Conservation (phyloP, 2,888 invertebrate species). For the Steinernema carpocapsae region DNA sequence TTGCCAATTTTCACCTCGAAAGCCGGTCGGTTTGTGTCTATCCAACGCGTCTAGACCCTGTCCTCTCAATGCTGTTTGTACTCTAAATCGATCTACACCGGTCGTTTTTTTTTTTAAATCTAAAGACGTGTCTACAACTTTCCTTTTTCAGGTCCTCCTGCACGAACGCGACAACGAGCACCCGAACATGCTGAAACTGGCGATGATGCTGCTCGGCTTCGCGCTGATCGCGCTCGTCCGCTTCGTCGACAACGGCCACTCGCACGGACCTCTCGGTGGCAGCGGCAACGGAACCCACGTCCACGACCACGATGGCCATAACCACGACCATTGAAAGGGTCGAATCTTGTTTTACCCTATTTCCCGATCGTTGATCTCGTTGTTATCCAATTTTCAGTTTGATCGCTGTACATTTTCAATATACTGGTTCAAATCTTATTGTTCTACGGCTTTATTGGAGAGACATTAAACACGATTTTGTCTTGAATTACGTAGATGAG, state of each 20-base stretch:
- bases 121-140: no score
- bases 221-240: slow-evolving; percentile 62
- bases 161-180: slow-evolving; percentile 69
- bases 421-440: neutral
- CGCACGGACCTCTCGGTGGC: slow-evolving; percentile 21
- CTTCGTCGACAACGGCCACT: slow-evolving; percentile 49
- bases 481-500: neutral
- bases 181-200: slow-evolving; percentile 61
- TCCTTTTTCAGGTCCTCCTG: slow-evolving; percentile 76
- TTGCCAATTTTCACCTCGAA: no score
- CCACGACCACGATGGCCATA: slow-evolving; percentile 10
- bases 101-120: no score
- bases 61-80: no score
- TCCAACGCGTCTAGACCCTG: no score
- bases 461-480: neutral
- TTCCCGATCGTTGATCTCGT: neutral
- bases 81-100: no score
- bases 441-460: neutral
- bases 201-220: slow-evolving; percentile 65
- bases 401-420: neutral
- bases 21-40: no score
- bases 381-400: neutral
- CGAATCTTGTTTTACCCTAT: neutral
- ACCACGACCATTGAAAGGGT: neutral
- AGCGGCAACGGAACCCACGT: neutral